These are phyloP conservation scores for Chelon labrosus DNA, from an alignment of 2,797 vertebrate genomes.

Conservation along the genomic window DNA sequence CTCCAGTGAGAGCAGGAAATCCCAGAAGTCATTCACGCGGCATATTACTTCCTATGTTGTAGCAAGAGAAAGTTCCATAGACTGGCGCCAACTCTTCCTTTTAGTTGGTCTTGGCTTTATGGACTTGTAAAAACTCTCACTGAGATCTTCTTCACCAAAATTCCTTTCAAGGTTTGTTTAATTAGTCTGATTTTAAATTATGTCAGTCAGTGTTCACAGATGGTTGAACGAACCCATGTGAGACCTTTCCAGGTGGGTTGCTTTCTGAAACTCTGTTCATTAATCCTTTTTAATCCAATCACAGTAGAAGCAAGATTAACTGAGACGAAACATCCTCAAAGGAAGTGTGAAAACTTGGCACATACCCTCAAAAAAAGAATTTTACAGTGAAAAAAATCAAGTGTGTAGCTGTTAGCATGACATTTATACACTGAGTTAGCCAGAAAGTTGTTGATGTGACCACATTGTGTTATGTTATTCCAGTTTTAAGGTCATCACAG, in stretches of 20 bases:
- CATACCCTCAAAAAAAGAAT: constrained; percentile 15
- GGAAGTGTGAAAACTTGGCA: constrained; percentile 30
- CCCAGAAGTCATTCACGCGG: constrained; percentile 82
- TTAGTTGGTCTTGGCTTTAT: constrained; percentile 51
- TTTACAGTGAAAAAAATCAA: constrained; percentile 9
- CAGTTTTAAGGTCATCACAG: constrained; percentile 36
- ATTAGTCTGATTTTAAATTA: constrained; percentile 80
- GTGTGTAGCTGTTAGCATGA: not conserved
- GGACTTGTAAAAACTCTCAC: constrained; percentile 42
- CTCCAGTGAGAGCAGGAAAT: constrained; percentile 81
- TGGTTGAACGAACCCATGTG: constrained; percentile 53
- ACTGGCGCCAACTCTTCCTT: constrained; percentile 67
- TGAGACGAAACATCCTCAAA: constrained; percentile 57
- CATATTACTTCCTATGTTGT: constrained; percentile 84
- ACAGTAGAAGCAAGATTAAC: constrained; percentile 66
- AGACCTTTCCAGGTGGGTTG: constrained; percentile 66
- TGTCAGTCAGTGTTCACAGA: constrained; percentile 74
- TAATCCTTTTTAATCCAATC: constrained; percentile 79
- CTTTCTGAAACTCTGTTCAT: constrained; percentile 64
- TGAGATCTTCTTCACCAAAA: constrained; percentile 41
- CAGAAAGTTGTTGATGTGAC: not conserved
- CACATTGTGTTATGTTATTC: constrained; percentile 3
- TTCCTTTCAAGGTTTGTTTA: constrained; percentile 68
- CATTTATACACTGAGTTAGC: constrained; percentile 1
- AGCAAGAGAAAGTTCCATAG: constrained; percentile 69